These are phyloP conservation scores for Drosophila elegans DNA, from an alignment of 1,140 invertebrate species.

Conservation along the genomic window DNA sequence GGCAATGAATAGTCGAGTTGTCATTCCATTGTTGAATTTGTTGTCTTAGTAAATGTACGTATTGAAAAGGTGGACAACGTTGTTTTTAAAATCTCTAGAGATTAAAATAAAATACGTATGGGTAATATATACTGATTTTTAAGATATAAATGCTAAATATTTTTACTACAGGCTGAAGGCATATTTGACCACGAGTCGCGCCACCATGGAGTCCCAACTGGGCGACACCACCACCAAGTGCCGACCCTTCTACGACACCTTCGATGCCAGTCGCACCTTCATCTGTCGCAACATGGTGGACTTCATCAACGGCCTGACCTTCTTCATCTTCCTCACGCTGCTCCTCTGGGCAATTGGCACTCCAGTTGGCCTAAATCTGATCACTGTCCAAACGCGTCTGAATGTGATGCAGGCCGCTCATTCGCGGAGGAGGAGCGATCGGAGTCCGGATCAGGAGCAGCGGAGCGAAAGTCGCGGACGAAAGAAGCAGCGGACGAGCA, in stretches of 20 bases:
- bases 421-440: conserved; percentile 40
- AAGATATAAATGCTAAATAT: neutral
- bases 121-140: too few relatives aligned
- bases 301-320: conserved; percentile 88
- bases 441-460: conserved; percentile 48
- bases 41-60: neutral
- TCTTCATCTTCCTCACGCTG: conserved; percentile 84
- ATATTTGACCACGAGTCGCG: conserved; percentile 88
- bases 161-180: conserved; percentile 85
- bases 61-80: too few relatives aligned
- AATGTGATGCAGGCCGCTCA: conserved; percentile 64
- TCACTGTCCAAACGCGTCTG: conserved; percentile 69
- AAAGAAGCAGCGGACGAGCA: conserved; percentile 58
- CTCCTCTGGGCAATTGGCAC: conserved; percentile 84
- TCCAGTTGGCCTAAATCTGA: conserved; percentile 82
- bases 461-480: conserved; percentile 36
- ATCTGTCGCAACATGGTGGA: conserved; percentile 90
- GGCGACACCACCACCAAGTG: conserved; percentile 88
- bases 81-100: too few relatives aligned
- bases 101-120: neutral
- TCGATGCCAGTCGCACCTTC: conserved; percentile 87
- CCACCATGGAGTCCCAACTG: conserved; percentile 88
- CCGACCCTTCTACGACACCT: conserved; percentile 90
- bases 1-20: conserved; percentile 1
- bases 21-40: neutral